Percentiles rank a stretch among this genome's conserved stretches.
Evolutionary conservation across 2,113 vertebrate species (phyloP).

Genomic region (Poeciliopsis occidentalis): DNA sequence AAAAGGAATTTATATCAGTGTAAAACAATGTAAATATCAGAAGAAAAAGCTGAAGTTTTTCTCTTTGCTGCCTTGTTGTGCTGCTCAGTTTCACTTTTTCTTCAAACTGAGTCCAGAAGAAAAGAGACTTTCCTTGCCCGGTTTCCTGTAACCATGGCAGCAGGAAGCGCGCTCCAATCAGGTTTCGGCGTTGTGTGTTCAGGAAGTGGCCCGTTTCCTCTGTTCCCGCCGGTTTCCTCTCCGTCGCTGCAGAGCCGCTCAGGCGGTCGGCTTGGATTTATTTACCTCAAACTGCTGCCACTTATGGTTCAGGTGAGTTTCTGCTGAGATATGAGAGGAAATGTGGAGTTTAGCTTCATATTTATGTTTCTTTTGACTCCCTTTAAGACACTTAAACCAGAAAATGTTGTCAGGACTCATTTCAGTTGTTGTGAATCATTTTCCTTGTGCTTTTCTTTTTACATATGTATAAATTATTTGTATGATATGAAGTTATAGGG

Average conservation of each 20-base stretch:
- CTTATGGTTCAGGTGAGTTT: constrained; percentile 42
- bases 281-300: not conserved
- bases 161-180: constrained; percentile 71
- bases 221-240: constrained; percentile 67
- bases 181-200: constrained; percentile 8
- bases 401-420: not conserved
- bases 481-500: too few species aligned
- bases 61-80: not conserved
- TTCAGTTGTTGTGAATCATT: not conserved
- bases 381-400: not conserved
- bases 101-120: constrained; percentile 24
- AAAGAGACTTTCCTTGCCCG: constrained; percentile 59
- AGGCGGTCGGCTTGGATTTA: not conserved
- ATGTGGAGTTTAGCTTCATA: not conserved
- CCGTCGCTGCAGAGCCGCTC: constrained; percentile 28
- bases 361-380: not conserved
- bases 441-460: not conserved
- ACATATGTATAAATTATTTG: too few species aligned
- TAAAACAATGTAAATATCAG: not conserved
- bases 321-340: not conserved
- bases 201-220: constrained; percentile 77
- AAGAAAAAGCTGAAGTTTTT: not conserved
- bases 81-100: constrained; percentile 4
- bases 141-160: constrained; percentile 80
- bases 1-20: too few species aligned